Evolutionary conservation across 1,140 invertebrate genomes (phyloP), one percentile per base, ranked within the genome.

Genomic region (Elymnias hypermnestra): DNA sequence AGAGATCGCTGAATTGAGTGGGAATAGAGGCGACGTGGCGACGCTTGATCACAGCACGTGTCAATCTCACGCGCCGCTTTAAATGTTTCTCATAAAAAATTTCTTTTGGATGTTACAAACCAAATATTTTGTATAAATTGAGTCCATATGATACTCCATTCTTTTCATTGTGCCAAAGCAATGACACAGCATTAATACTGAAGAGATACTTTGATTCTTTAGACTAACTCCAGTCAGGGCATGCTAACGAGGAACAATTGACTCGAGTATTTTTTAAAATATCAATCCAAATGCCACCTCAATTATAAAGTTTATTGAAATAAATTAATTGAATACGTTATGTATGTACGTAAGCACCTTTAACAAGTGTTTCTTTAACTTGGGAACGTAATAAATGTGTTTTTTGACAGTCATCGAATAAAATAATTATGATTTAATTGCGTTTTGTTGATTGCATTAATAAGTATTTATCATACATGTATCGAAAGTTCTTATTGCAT

Each of bases 161-260:
- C 14, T 8, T 17, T 8, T 33, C 39, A 43, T 9, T 57, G 50
- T 63, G 39, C 55, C 23, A 48, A 61, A 63, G 64, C 69, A 71
- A 79, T 83, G 79, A 83, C 75, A 72, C 70, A 79, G 79, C 79
- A 58, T 51, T 71, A 67, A 71, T 53, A 75, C 48, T 75, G 52
- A 66, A 79, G 72, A 76, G 77, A 76, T 83, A 76, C 77, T 83
- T 74, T 54, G 64, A 72, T 73, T 79, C 76, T 83, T 76, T 76
- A 67, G 58, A 67, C 67, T 71, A 72, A 72, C 63, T 75, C 61
- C 60, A 75, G 62, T 49, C 60, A 57, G 57, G 53, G 41, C 41
- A 54, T 59, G 59, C 72, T 83, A 83, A 82, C 75, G 75, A 83
- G 71, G 72, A 68, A 71, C 67, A 73, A 73, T 76, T 78, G 72